These are phyloP conservation scores for Bombus balteatus DNA, from an alignment of 1,140 invertebrate species.

Conservation along the genomic window DNA sequence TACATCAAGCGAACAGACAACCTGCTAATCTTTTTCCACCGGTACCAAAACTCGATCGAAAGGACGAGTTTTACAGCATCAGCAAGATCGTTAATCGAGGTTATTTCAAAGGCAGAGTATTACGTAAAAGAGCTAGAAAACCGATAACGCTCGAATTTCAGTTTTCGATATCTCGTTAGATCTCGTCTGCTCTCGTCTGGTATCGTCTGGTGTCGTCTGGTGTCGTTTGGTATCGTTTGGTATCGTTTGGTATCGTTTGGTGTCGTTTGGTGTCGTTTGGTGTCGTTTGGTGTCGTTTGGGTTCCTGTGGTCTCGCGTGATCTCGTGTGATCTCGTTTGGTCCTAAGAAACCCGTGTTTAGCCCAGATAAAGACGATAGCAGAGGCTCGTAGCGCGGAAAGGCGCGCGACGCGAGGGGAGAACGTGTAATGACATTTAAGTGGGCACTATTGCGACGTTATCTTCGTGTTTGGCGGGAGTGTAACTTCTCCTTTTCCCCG, in stretches of 20 bases:
- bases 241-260: accelerated
- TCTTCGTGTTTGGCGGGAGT: conserved; percentile 51
- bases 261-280: too few relatives aligned
- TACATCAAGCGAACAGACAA: neutral
- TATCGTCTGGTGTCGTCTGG: accelerated
- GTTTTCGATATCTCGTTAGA: conserved; percentile 6
- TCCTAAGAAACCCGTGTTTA: neutral
- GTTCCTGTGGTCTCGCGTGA: too few relatives aligned
- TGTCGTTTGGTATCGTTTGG: too few relatives aligned
- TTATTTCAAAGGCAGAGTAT: neutral
- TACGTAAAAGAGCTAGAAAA: conserved; percentile 26
- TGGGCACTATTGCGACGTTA: conserved; percentile 65
- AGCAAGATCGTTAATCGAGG: neutral
- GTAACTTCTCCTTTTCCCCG: conserved; percentile 54
- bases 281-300: too few relatives aligned
- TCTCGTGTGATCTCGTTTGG: neutral
- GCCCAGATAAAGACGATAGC: neutral
- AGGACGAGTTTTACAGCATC: neutral
- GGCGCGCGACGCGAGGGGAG: conserved; percentile 20
- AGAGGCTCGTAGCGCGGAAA: too few relatives aligned
- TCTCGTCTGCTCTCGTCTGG: too few relatives aligned
- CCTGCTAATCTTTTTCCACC: neutral
- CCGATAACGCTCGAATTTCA: conserved; percentile 25
- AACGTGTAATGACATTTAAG: conserved; percentile 68
- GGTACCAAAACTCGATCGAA: neutral